Conservation (phyloP, 2,113 vertebrate genomes). For the Silurus asotus region DNA sequence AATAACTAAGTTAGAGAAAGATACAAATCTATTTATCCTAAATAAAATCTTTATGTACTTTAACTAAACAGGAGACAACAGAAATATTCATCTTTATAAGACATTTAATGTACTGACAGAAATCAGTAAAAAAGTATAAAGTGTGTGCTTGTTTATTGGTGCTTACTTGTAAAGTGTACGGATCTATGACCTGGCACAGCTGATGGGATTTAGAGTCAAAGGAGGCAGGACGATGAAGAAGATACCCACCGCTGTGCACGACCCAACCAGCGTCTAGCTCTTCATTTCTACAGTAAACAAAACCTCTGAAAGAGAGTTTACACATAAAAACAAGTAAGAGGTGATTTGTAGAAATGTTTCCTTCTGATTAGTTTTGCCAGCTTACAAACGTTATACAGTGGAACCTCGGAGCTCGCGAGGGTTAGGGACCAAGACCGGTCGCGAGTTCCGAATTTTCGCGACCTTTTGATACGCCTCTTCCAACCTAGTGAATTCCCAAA, state of each 20-base stretch:
- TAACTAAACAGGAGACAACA: neutral
- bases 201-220: conserved; percentile 96
- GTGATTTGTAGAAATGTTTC: neutral
- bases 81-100: neutral
- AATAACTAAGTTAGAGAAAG: neutral
- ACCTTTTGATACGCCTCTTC: too few species aligned
- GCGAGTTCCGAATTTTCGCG: too few species aligned
- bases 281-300: conserved; percentile 96
- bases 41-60: neutral
- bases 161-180: conserved; percentile 92
- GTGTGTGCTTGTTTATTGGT: neutral
- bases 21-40: neutral
- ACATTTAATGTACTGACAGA: neutral
- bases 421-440: too few species aligned
- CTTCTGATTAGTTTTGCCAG: neutral
- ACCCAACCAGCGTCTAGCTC: conserved; percentile 94
- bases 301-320: conserved; percentile 77
- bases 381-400: neutral
- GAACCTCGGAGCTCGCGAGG: neutral
- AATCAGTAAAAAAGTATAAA: neutral
- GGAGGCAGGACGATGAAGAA: conserved; percentile 91
- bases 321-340: neutral
- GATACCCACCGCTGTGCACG: conserved; percentile 81
- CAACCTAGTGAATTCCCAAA: too few species aligned
- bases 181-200: conserved; percentile 95